Evolutionary conservation across 1,140 invertebrate species (phyloP).

Genomic region (Listronotus oregonensis): DNA sequence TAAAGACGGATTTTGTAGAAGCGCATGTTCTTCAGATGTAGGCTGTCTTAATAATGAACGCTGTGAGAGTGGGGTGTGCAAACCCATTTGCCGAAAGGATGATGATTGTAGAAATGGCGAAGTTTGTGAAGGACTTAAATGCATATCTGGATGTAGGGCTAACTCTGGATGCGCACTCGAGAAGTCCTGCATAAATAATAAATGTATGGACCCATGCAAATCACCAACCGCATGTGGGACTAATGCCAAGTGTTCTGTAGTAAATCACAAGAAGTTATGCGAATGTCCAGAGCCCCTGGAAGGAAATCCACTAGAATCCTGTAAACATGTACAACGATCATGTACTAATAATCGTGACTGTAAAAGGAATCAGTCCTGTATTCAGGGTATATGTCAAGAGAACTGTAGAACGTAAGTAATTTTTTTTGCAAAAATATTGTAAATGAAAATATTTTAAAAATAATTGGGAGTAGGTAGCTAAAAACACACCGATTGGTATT

Average conservation of each 20-base stretch:
- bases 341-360: conserved; percentile 72
- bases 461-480: no score
- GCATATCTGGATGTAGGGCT: conserved; percentile 79
- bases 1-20: conserved; percentile 71
- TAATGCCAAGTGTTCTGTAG: conserved; percentile 74
- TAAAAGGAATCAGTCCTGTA: conserved; percentile 69
- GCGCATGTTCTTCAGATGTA: conserved; percentile 73
- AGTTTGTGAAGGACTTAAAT: conserved; percentile 80
- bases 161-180: conserved; percentile 74
- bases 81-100: conserved; percentile 73
- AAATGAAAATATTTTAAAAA: no score
- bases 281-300: conserved; percentile 71
- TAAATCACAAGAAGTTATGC: conserved; percentile 75
- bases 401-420: conserved; percentile 67
- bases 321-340: conserved; percentile 67
- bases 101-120: conserved; percentile 83
- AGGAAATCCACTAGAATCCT: conserved; percentile 76
- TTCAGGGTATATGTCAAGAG: conserved; percentile 73
- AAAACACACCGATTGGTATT: no score
- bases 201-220: conserved; percentile 76
- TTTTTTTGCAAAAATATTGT: no score
- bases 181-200: conserved; percentile 73
- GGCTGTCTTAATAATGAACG: conserved; percentile 83
- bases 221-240: conserved; percentile 81
- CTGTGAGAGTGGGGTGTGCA: conserved; percentile 71